Evolutionary conservation across 2,113 vertebrate genomes (phyloP).

Genomic region (Anoura caudifer): DNA sequence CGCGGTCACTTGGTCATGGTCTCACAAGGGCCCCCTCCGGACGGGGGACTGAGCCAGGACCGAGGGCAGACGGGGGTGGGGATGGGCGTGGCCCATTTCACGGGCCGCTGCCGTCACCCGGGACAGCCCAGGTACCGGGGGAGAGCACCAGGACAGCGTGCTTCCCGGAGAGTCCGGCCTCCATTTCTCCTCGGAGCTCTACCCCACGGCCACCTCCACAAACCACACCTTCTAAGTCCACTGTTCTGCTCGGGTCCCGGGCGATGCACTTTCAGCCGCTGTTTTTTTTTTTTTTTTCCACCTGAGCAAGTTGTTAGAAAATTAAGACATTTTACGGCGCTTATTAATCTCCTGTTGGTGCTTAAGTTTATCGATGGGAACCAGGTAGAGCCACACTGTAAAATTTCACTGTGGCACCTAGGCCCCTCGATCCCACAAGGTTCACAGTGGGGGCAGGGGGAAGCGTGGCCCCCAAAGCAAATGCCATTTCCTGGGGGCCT

Average conservation of each 20-base stretch:
- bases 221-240: background rate
- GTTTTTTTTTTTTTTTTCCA: background rate
- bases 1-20: fast-evolving
- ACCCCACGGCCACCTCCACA: background rate
- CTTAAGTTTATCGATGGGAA: conserved; percentile 57
- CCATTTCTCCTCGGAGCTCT: background rate
- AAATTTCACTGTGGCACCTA: background rate
- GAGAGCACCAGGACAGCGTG: no score
- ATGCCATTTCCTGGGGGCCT: fast-evolving
- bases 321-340: conserved; percentile 20
- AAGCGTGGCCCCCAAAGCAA: fast-evolving
- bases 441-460: fast-evolving
- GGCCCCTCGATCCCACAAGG: background rate
- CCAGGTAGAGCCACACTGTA: background rate
- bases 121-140: background rate
- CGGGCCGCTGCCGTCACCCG: background rate
- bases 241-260: background rate
- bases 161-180: background rate
- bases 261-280: background rate
- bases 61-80: background rate
- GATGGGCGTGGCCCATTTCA: background rate
- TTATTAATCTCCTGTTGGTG: conserved; percentile 45
- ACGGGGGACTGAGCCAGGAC: no score
- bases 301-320: background rate
- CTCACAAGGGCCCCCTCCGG: fast-evolving